These are phyloP conservation scores for Crocodylus rhombifer DNA, from an alignment of 2,797 vertebrate species.

Conservation along the genomic window DNA sequence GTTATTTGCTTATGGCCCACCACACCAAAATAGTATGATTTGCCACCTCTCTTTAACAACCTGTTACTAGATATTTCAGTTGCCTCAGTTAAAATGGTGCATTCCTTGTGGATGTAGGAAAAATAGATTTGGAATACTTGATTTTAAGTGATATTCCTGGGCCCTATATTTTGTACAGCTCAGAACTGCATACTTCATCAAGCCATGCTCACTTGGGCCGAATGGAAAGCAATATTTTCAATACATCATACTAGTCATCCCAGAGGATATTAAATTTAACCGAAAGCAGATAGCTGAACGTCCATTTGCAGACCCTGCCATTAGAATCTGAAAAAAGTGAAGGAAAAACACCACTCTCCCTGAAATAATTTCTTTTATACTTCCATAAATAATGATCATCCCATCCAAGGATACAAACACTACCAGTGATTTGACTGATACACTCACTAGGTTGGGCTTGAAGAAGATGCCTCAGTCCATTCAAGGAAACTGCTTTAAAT, in stretches of 20 bases:
- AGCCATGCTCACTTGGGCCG: not conserved
- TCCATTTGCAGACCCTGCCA: not conserved
- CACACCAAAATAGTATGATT: not conserved
- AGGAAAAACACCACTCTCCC: not conserved
- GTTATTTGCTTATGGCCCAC: not conserved
- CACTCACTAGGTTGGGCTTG: not conserved
- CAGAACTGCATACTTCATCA: not conserved
- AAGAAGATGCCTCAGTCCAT: not conserved
- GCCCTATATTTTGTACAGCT: not conserved
- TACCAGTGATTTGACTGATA: not conserved
- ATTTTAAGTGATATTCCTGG: not conserved
- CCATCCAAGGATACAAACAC: not conserved
- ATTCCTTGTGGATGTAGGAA: accelerated
- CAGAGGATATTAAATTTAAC: not conserved
- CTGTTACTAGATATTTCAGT: not conserved
- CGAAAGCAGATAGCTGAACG: not conserved
- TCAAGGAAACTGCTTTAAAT: not conserved
- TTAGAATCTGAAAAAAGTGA: not conserved
- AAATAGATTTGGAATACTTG: not conserved
- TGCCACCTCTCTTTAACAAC: not conserved
- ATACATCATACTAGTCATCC: not conserved
- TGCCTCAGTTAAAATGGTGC: not conserved
- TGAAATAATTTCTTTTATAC: not conserved
- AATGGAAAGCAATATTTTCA: not conserved
- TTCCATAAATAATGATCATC: not conserved